phyloP scores from a whole-genome alignment of 2,113 vertebrate genomes.

The Cryptomyrus ogoouensis region DNA sequence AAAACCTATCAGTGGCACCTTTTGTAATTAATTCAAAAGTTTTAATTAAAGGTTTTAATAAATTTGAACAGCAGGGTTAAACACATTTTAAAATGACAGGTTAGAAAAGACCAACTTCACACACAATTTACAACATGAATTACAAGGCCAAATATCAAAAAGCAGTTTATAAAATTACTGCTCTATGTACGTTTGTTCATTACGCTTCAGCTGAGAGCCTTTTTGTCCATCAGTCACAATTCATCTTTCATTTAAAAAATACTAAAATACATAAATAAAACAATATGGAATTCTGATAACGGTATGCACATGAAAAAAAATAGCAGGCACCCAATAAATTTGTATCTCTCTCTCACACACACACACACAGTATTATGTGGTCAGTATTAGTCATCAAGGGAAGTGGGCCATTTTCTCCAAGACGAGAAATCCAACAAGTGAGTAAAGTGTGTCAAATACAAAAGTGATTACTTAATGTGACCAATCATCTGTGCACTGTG shows the following conservation, averaged over 20 bases:
- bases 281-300: background rate
- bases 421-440: background rate
- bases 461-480: background rate
- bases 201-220: background rate
- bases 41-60: slow-evolving; percentile 1
- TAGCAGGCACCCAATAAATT: background rate
- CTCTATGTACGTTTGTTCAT: background rate
- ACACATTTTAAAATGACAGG: background rate
- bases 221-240: background rate
- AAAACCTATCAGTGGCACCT: background rate
- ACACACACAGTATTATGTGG: background rate
- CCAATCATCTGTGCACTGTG: background rate
- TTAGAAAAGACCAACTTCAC: background rate
- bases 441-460: background rate
- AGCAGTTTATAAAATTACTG: background rate
- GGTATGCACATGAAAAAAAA: background rate
- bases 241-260: background rate
- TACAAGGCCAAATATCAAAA: background rate
- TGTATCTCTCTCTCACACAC: background rate
- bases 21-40: background rate
- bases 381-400: background rate
- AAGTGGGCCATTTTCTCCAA: background rate
- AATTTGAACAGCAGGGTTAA: background rate
- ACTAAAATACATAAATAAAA: background rate
- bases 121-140: background rate